Conservation (phyloP, 37 sponge, comb jelly and placozoan genomes). For the Ephydatia muelleri region DNA sequence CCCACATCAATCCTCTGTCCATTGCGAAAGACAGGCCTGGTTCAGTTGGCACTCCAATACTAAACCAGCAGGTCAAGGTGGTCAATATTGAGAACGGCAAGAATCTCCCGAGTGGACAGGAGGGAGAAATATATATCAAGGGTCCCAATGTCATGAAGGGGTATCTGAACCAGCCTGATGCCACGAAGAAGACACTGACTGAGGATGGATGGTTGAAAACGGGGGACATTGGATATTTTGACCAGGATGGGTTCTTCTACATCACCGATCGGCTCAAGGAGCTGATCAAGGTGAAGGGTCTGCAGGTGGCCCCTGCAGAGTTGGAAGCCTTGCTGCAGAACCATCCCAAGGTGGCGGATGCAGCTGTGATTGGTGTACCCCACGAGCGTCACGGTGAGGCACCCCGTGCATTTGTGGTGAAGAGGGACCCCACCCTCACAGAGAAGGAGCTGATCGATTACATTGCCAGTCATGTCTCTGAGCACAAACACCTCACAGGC, state of each 20-base stretch:
- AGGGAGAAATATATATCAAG: slow-evolving; percentile 72
- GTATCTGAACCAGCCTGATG: slow-evolving; percentile 80
- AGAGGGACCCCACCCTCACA: slow-evolving; percentile 38
- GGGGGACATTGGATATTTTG: slow-evolving; percentile 76
- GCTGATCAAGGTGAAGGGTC: slow-evolving; percentile 92
- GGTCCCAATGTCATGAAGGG: slow-evolving; percentile 94
- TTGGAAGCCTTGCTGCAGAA: slow-evolving; percentile 76
- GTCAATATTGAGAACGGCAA: slow-evolving; percentile 58
- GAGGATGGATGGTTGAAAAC: slow-evolving; percentile 84
- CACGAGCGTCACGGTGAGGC: slow-evolving; percentile 82
- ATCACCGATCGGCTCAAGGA: slow-evolving; percentile 91
- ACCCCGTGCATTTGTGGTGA: slow-evolving; percentile 91
- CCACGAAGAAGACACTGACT: slow-evolving; percentile 48
- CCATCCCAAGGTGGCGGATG: slow-evolving; percentile 86
- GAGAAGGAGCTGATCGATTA: slow-evolving; percentile 67
- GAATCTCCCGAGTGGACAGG: slow-evolving; percentile 29
- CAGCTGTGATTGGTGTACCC: slow-evolving; percentile 82
- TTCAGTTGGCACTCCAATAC: slow-evolving; percentile 62
- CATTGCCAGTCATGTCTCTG: slow-evolving; percentile 52
- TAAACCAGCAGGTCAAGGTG: slow-evolving; percentile 56
- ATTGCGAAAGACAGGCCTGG: slow-evolving; percentile 25
- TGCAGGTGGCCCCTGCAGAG: slow-evolving; percentile 94
- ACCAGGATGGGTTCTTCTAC: slow-evolving; percentile 73
- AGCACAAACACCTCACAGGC: slow-evolving; percentile 75
- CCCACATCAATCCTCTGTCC: slow-evolving; percentile 35